Base-by-base conservation (phyloP, 2,797 vertebrate genomes). In the Cheirogaleus major region DNA sequence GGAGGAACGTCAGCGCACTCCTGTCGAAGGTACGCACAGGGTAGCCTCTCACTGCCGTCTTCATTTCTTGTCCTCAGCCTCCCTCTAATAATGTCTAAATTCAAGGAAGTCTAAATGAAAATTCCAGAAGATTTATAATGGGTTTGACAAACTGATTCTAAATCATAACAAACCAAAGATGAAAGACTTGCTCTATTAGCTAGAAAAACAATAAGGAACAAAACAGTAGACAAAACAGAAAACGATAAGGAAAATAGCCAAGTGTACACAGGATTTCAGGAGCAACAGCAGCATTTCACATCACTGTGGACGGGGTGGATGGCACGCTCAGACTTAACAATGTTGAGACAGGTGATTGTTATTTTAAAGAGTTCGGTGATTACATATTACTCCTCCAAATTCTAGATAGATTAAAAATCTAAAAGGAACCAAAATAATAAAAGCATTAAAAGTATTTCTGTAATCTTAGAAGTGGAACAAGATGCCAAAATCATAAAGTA, bases 341-440 rank as follows among this genome's bases (percentile, higher is more conserved):
- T 18, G n/a, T 65, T 22, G 20, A 55, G 20, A 59, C 25, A 79
- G 78, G 43, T 48, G 7, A 52, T 55, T 7, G 6, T 57, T 32
- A 61, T 70, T 89, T 85, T 59, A 7, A 72, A 43, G 89, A 81
- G 20, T 82, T n/a, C 63, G 30, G 25, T 75, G 18, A 69, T 81
- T 30, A 69, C 1, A 9, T 5, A 50, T 65, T 69, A 72, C 30
- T 10, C 12, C 10, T 88, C n/a, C 38, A 75, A 93, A 61, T 48
- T 69, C 45, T 41, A 81, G 25, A 25, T 3, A 2, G 38, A 17
- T 65, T 45, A 30, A 85, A 87, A 59, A 43, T 80, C 38, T 59
- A n/a, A 83, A 85, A 65, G 35, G 52, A 94, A 27, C n/a, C 65
- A 73, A 96, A 78, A 61, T 88, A 30, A 18, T 75, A 32, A 91